Percentiles rank a stretch among this genome's conserved stretches.
These are phyloP conservation scores for Amblyraja radiata DNA, from an alignment of 2,797 vertebrate genomes.

Conservation along the genomic window DNA sequence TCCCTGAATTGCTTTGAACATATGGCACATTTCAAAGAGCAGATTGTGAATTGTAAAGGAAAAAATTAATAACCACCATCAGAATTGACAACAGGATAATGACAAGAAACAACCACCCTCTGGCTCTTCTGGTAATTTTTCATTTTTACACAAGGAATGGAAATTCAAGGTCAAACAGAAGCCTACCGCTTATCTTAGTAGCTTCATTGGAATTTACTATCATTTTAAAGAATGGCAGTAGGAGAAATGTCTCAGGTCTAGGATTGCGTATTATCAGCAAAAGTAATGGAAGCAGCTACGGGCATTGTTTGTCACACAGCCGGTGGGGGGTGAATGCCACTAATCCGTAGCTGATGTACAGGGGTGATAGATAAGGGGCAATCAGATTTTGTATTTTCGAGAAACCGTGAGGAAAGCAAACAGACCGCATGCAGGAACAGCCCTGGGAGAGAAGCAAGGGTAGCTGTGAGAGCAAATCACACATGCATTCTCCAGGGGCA, in stretches of 20 bases:
- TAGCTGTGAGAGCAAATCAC: constrained; percentile 30
- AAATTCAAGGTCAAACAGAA: constrained; percentile 68
- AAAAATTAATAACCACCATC: constrained; percentile 85
- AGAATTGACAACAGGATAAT: constrained; percentile 77
- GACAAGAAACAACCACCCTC: constrained; percentile 70
- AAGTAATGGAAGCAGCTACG: background rate
- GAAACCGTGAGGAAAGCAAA: background rate
- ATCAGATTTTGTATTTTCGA: constrained; percentile 31
- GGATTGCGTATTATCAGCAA: background rate
- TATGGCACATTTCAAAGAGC: constrained; percentile 89
- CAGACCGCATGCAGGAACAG: constrained; percentile 1
- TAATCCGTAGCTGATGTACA: background rate
- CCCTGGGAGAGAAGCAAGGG: constrained; percentile 16
- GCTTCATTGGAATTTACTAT: constrained; percentile 42
- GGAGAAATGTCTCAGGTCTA: constrained; percentile 7
- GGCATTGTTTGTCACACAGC: background rate
- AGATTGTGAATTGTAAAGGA: constrained; percentile 89
- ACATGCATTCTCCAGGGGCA: constrained; percentile 21
- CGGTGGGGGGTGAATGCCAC: background rate
- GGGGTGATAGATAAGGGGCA: constrained; percentile 21
- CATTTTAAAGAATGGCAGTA: constrained; percentile 11
- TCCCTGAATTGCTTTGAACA: constrained; percentile 84
- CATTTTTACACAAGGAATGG: constrained; percentile 56
- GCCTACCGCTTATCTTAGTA: constrained; percentile 56
- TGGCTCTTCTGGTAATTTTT: constrained; percentile 58